Conservation (phyloP, 2,888 invertebrate genomes). For the Drosophila subsilvestris region DNA sequence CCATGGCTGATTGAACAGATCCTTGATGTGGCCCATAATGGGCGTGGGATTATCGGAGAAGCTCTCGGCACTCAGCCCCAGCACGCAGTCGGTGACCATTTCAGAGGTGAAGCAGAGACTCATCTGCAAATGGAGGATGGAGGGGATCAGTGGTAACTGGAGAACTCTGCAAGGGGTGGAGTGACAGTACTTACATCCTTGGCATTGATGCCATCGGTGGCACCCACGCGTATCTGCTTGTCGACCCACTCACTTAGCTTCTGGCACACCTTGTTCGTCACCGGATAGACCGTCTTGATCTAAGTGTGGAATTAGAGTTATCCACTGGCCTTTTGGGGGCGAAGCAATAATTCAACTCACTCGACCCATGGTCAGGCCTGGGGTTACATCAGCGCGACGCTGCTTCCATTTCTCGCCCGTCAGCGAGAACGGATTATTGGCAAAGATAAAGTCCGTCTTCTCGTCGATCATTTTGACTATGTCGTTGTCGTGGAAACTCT, state of each 20-base stretch:
- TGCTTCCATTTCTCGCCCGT: conserved; percentile 85
- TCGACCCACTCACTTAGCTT: conserved; percentile 83
- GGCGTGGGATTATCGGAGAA: conserved; percentile 80
- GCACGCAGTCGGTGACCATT: conserved; percentile 84
- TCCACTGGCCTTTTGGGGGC: background rate
- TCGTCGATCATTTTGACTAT: conserved; percentile 74
- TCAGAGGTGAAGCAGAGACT: conserved; percentile 83
- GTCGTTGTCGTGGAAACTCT: conserved; percentile 82
- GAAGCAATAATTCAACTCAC: conserved; percentile 64
- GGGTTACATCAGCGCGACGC: conserved; percentile 84
- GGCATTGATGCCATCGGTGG: conserved; percentile 82
- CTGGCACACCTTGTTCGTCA: conserved; percentile 84
- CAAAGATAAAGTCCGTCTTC: conserved; percentile 84
- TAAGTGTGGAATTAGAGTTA: conserved; percentile 20
- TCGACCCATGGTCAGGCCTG: conserved; percentile 85
- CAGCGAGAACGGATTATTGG: conserved; percentile 85
- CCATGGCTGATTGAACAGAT: conserved; percentile 72
- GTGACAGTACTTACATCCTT: conserved; percentile 79
- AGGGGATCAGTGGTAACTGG: fast-evolving
- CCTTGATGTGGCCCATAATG: conserved; percentile 73
- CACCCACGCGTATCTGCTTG: conserved; percentile 65
- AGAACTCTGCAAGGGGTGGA: background rate
- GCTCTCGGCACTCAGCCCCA: conserved; percentile 84
- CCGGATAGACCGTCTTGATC: conserved; percentile 85
- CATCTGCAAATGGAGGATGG: conserved; percentile 64